Percentiles rank a stretch among this genome's conserved stretches.
phyloP scores from a whole-genome alignment of 2,797 vertebrate genomes.

The Fistularia tabacaria region DNA sequence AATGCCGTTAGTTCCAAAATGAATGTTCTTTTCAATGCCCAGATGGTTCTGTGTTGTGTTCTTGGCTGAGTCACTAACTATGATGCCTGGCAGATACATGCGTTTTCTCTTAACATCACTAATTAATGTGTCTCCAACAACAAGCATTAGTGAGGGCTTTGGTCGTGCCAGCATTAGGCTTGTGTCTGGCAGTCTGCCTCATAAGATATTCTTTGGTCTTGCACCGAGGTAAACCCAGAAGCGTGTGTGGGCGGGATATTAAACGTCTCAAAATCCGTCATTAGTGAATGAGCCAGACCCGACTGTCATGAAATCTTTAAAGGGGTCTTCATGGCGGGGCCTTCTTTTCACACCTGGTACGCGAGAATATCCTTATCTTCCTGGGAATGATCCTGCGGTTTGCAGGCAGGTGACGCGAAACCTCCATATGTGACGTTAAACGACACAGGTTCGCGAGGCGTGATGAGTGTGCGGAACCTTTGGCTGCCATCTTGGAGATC shows the following conservation, averaged over 20 bases:
- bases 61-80: conserved; percentile 36
- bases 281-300: too few relatives aligned
- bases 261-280: background rate
- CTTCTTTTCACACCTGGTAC: conserved; percentile 1
- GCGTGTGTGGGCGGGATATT: conserved; percentile 14
- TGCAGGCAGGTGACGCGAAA: too few relatives aligned
- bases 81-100: conserved; percentile 35
- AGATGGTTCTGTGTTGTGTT: conserved; percentile 42
- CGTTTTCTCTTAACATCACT: conserved; percentile 34
- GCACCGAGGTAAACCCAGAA: conserved; percentile 14
- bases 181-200: conserved; percentile 12
- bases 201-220: conserved; percentile 6
- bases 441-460: too few relatives aligned
- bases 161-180: conserved; percentile 19
- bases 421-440: too few relatives aligned
- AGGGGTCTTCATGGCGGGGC: background rate
- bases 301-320: too few relatives aligned
- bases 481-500: too few relatives aligned
- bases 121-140: conserved; percentile 41
- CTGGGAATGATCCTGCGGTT: background rate
- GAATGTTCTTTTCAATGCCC: conserved; percentile 35
- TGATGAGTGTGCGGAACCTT: too few relatives aligned
- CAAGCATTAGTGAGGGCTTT: conserved; percentile 27
- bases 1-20: conserved; percentile 37
- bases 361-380: background rate